Base-by-base conservation (phyloP, 2,888 invertebrate species). In the Drosophila borealis region DNA sequence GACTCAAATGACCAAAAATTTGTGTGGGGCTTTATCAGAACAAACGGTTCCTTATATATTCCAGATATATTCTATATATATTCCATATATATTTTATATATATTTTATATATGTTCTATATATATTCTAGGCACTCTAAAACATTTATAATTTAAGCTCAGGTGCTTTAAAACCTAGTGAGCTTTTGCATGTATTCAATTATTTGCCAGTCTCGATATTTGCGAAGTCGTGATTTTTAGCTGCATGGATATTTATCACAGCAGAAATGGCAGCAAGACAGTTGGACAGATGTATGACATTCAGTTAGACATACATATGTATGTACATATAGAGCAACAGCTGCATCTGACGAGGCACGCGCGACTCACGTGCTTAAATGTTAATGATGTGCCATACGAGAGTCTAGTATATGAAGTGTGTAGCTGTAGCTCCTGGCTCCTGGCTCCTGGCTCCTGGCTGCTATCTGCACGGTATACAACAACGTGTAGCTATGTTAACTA, bases 361-460 rank as follows among this genome's bases (percentile, higher is more conserved):
- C 64, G 60, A 37, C 60, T 85, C 82, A 88, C 86, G 81, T 85
- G 86, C 88, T 82, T 60, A 76, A 76, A 82, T 82, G 82, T 85
- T 88, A 88, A 82, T 82, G 83, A 82, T 82, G 88, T 85, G 59
- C 80, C 64, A 29, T 33, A 21, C 21, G 42, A 39, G 69, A 55
- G 11, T 50, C 45, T 48, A 48, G 45, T 41, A 39, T 41, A 49
- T 17, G n/a, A 45, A 29, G 8, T 25, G 6, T 25, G 39, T 45
- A 25, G 36, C 17, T 34, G 13, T 25, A 17, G 25, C 25, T 25
- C 4, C 29, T 29, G 6, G 29, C 29, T 25, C 4, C 29, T 29
- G 6, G 29, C 29, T 8, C 4, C 29, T 29, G 6, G 29, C 29
- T 25, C 4, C 29, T 29, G 6, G 29, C 29, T 8, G 8, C 8